Evolutionary conservation across 2,797 vertebrate species (phyloP).

Genomic region (Falco cherrug): DNA sequence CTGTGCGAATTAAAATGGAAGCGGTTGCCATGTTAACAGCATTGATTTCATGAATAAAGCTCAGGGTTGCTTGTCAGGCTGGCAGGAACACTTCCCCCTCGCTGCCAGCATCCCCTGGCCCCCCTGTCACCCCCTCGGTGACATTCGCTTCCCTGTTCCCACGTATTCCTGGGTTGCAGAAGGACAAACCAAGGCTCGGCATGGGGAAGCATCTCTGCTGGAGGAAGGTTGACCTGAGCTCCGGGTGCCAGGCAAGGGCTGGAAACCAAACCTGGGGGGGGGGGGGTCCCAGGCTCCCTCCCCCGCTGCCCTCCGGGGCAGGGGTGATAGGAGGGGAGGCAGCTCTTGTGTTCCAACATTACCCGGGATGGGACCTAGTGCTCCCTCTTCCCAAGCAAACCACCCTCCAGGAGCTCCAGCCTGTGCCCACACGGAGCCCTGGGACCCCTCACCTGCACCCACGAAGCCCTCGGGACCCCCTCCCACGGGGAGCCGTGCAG

Average conservation of each 20-base stretch:
- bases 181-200: not conserved
- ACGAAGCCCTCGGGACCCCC: fast-evolving
- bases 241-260: not conserved
- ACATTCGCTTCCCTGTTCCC: not conserved
- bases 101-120: not conserved
- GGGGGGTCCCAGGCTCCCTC: not conserved
- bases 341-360: fast-evolving
- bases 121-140: not conserved
- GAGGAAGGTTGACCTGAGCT: not conserved
- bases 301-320: not conserved
- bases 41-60: not conserved
- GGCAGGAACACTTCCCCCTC: fast-evolving
- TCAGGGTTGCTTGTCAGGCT: not conserved
- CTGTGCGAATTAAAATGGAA: not conserved
- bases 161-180: fast-evolving
- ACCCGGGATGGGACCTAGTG: not conserved
- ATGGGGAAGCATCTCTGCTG: fast-evolving
- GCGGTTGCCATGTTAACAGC: slow-evolving; percentile 11
- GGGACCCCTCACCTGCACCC: not conserved
- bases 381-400: not conserved
- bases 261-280: not conserved
- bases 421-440: not conserved
- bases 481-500: fast-evolving
- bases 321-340: not conserved
- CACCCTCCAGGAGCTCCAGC: not conserved